Percentiles rank a stretch among this genome's conserved stretches.
Evolutionary conservation across 1,140 invertebrate genomes (phyloP).

Genomic region (Trachelipus rathkii): DNA sequence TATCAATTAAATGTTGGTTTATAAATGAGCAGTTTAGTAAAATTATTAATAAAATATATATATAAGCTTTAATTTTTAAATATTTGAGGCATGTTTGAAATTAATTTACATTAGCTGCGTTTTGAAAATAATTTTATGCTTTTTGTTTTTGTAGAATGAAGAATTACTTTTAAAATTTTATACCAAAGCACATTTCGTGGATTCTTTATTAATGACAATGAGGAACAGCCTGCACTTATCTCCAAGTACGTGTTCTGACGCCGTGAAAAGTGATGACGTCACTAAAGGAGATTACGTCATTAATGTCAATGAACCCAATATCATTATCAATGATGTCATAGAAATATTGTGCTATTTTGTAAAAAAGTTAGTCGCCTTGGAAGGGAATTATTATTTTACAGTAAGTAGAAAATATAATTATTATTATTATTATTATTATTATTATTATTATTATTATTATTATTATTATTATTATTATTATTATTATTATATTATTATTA

Average conservation of each 20-base stretch:
- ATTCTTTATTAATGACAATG: neutral
- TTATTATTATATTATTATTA: no score
- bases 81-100: no score
- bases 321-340: neutral
- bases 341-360: neutral
- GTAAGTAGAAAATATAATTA: neutral
- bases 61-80: no score
- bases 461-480: no score
- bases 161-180: neutral
- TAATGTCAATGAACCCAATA: neutral
- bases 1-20: no score
- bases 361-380: neutral
- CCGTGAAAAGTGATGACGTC: neutral
- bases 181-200: neutral
- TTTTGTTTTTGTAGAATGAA: neutral
- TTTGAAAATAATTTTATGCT: no score
- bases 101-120: no score
- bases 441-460: no score
- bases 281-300: neutral
- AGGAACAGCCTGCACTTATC: neutral
- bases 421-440: no score
- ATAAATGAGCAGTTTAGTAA: no score
- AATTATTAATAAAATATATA: no score
- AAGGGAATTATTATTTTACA: neutral
- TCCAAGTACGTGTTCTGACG: neutral